Evolutionary conservation across 2,888 invertebrate genomes (phyloP).

Genomic region (Yponomeuta cagnagella): DNA sequence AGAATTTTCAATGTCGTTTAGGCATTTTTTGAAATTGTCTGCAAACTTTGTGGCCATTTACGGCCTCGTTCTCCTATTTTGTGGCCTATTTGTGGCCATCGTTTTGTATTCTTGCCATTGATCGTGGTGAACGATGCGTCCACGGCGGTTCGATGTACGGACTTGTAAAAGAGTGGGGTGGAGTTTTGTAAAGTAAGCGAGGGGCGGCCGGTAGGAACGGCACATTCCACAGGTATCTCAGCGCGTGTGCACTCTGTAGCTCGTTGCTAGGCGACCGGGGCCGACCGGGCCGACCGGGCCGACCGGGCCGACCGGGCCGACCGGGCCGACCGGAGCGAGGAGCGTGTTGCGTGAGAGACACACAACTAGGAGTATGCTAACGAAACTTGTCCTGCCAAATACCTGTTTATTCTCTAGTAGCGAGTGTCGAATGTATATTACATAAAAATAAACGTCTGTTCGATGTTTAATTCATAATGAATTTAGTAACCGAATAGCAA

Average conservation of each 20-base stretch:
- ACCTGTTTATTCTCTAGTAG: conserved; percentile 28
- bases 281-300: no score
- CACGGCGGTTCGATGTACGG: background rate
- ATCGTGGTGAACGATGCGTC: background rate
- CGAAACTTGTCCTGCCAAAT: conserved; percentile 40
- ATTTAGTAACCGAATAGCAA: conserved; percentile 37
- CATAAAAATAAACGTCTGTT: conserved; percentile 29
- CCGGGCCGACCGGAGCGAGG: background rate
- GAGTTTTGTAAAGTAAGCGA: background rate
- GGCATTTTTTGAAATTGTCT: conserved; percentile 4
- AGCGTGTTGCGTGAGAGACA: conserved; percentile 12
- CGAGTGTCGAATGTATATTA: conserved; percentile 38
- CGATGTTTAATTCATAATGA: conserved; percentile 41
- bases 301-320: background rate
- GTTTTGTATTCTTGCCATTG: conserved; percentile 14
- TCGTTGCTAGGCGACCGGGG: conserved; percentile 15
- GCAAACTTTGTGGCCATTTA: conserved; percentile 7
- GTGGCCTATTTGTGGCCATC: conserved; percentile 4
- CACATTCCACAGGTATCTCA: conserved; percentile 14
- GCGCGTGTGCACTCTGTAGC: conserved; percentile 5
- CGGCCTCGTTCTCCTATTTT: conserved; percentile 1
- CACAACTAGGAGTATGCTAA: conserved; percentile 24
- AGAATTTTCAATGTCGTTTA: background rate
- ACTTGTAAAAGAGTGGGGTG: background rate
- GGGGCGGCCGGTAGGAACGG: background rate